These are phyloP conservation scores for Erebia palarica DNA, from an alignment of 2,888 invertebrate species.

Conservation along the genomic window DNA sequence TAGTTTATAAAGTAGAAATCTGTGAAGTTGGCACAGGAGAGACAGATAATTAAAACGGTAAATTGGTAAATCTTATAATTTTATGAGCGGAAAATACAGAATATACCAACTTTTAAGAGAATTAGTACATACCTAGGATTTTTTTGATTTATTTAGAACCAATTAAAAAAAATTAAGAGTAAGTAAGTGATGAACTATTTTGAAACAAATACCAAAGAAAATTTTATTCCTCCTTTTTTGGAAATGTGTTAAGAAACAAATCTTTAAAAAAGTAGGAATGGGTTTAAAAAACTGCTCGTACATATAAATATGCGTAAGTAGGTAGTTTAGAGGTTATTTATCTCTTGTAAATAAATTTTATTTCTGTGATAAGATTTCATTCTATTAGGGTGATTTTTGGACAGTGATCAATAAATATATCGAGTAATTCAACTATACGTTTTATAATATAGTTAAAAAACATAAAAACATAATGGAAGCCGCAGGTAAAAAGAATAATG, in stretches of 20 bases:
- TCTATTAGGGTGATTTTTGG: neutral
- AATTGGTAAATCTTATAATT: neutral
- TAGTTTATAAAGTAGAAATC: neutral
- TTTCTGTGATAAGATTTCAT: constrained; percentile 18
- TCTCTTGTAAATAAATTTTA: constrained; percentile 6
- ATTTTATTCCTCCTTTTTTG: too few species aligned
- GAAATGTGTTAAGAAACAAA: too few species aligned
- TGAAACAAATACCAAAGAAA: too few species aligned
- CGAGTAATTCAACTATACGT: neutral
- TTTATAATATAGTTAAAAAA: neutral
- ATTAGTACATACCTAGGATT: too few species aligned
- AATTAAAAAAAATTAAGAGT: too few species aligned
- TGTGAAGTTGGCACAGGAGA: neutral
- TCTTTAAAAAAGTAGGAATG: too few species aligned
- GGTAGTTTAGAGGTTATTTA: neutral
- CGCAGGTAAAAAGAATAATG: neutral
- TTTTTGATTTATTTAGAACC: too few species aligned
- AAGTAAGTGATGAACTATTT: too few species aligned
- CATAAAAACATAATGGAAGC: neutral
- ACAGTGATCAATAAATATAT: neutral
- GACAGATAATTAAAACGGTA: neutral
- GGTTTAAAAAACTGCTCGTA: too few species aligned
- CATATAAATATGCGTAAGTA: neutral
- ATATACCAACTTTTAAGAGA: too few species aligned
- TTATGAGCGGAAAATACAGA: too few species aligned